Base-by-base conservation (phyloP, 2,888 invertebrate species). In the Atrina japonica region DNA sequence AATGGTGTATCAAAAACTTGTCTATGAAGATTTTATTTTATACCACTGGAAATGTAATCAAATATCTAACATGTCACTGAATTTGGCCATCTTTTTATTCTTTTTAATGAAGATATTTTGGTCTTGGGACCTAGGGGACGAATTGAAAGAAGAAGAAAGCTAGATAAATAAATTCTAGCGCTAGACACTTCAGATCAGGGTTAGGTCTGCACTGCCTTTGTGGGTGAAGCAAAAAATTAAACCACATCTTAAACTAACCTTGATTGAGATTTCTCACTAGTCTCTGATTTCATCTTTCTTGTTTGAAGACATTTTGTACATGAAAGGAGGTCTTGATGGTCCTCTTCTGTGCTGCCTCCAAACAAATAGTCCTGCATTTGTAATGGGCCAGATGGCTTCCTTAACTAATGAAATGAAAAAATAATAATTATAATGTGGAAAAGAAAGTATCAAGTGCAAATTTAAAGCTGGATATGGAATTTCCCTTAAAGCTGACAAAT, bases 341-440 rank as follows among this genome's bases (percentile, higher is more conserved):
- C 70, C 27, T 72, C 78, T 0, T n/a, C 45, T 11, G 60, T 55
- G 9, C 65, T 67, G 21, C 70, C 65, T 1, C 58, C 56, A 61
- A 70, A 65, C 21, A 82, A 59, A 29, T 63, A 61, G 3, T 81
- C 79, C 16, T 29, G 64, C 82, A 83, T 82, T n/a, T 66, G 29
- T 6, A 84, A 55, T 2, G 78, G 73, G 0, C 83, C 83, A 7
- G 75, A 45, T 25, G 81, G 82, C 9, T 76, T 77, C n/a, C 81
- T 68, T 9, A 61, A 64, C 83, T 83, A 18, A 41, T 35, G 5
- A 35, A n/a, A n/a, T n/a, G n/a, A 7, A 35, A 35, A 35, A 35
- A 35, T 35, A 35, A 35, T 7, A 35, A 7, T 35, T 35, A 35
- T 35, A 7, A 35, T n/a, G n/a, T n/a, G 41, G 41, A 9, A 41